phyloP scores from a whole-genome alignment of 2,113 vertebrate species.

The Cryptoleucopteryx plumbea region DNA sequence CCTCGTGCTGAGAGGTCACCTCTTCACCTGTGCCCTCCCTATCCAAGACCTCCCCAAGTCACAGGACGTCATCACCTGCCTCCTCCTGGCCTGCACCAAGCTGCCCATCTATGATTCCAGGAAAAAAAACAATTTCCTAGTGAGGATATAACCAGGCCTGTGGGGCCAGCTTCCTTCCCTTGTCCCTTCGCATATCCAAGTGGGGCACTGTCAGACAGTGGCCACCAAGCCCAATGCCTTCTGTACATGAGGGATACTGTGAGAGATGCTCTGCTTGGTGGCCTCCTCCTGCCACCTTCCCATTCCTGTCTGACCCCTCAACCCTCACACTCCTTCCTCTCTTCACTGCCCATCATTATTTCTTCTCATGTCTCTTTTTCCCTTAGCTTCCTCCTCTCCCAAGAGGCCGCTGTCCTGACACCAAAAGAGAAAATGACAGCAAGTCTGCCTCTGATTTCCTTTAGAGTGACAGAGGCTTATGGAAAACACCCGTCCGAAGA shows the following conservation, averaged over 20 bases:
- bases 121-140: neutral
- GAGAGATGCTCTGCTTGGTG: neutral
- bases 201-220: neutral
- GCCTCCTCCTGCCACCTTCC: neutral
- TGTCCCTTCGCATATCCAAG: neutral
- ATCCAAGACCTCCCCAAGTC: neutral
- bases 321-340: neutral
- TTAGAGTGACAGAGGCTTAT: neutral
- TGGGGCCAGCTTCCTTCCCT: neutral
- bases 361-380: neutral
- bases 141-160: neutral
- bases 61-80: neutral
- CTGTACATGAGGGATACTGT: neutral
- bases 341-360: neutral
- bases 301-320: neutral
- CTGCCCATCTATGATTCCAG: accelerated
- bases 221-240: neutral
- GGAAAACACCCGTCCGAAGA: neutral
- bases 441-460: neutral
- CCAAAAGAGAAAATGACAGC: neutral
- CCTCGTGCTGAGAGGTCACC: neutral
- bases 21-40: neutral
- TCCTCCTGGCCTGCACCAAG: neutral
- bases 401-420: neutral
- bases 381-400: neutral